phyloP scores from a whole-genome alignment of 2,797 vertebrate genomes.

The Lophotriccus pileatus region DNA sequence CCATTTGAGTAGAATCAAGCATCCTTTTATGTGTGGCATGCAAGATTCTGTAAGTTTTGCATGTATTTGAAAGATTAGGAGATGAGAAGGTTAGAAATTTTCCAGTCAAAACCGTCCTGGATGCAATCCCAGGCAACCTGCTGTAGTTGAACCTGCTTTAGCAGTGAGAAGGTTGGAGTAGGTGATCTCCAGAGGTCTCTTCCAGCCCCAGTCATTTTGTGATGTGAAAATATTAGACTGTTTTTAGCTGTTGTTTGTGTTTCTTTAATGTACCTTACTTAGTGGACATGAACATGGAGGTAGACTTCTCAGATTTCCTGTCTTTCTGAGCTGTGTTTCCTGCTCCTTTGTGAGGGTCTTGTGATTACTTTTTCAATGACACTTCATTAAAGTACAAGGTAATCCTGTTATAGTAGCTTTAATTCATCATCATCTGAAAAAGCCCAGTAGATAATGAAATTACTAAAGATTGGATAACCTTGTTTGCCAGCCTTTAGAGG shows the following conservation, averaged over 20 bases:
- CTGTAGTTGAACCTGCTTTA: background rate
- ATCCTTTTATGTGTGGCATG: background rate
- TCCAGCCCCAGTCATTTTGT: background rate
- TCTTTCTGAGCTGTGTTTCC: background rate
- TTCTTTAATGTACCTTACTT: background rate
- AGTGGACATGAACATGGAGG: background rate
- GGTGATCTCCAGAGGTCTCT: background rate
- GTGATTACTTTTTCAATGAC: background rate
- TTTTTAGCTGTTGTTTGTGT: background rate
- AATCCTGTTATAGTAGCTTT: background rate
- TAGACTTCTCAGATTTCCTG: background rate
- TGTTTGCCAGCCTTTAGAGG: background rate
- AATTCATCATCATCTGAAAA: background rate
- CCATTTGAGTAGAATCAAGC: background rate
- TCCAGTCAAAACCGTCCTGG: background rate
- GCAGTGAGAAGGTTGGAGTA: background rate
- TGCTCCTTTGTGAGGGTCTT: background rate
- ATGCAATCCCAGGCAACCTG: background rate
- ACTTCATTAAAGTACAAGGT: background rate
- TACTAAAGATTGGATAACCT: background rate
- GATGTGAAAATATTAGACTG: background rate
- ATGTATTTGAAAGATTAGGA: background rate
- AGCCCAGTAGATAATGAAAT: background rate
- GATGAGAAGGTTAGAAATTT: background rate
- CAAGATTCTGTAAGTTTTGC: background rate